These are phyloP conservation scores for Mesoligia furuncula DNA, from an alignment of 2,888 invertebrate genomes.

Conservation along the genomic window DNA sequence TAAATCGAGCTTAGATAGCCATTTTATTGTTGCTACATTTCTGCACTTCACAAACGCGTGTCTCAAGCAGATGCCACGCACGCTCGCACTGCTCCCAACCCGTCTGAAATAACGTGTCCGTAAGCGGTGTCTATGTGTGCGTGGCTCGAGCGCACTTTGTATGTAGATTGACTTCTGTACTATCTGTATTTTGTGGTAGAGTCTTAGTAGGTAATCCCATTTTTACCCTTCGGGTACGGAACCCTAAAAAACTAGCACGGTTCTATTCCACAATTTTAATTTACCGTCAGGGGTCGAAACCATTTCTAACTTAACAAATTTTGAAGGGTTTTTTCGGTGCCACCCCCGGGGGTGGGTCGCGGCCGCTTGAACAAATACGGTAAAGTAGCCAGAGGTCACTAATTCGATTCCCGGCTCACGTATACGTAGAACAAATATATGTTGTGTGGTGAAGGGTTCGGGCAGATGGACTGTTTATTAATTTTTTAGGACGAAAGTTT, in stretches of 20 bases:
- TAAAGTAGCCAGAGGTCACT: constrained; percentile 72
- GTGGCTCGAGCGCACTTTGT: too few species aligned
- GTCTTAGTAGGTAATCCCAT: too few species aligned
- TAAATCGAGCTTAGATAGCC: too few species aligned
- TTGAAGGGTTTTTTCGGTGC: constrained; percentile 61
- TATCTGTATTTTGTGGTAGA: too few species aligned
- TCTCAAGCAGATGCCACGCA: too few species aligned
- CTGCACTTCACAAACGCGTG: too few species aligned
- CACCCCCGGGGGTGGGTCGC: constrained; percentile 60
- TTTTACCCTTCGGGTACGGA: too few species aligned
- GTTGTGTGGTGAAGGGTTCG: constrained; percentile 52
- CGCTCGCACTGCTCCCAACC: too few species aligned
- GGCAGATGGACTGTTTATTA: constrained; percentile 39
- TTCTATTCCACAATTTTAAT: constrained; percentile 56
- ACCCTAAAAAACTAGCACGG: constrained; percentile 32
- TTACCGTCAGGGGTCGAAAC: constrained; percentile 52
- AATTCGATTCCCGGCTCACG: constrained; percentile 70
- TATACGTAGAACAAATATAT: constrained; percentile 62
- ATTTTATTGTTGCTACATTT: too few species aligned
- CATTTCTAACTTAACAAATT: constrained; percentile 64
- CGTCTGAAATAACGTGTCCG: too few species aligned
- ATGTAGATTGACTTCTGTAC: too few species aligned
- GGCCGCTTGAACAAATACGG: constrained; percentile 72
- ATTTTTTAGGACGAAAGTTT: constrained; percentile 47
- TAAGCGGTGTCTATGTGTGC: too few species aligned